Conservation (phyloP, 2,797 vertebrate genomes). For the Coccyzus lansbergi region DNA sequence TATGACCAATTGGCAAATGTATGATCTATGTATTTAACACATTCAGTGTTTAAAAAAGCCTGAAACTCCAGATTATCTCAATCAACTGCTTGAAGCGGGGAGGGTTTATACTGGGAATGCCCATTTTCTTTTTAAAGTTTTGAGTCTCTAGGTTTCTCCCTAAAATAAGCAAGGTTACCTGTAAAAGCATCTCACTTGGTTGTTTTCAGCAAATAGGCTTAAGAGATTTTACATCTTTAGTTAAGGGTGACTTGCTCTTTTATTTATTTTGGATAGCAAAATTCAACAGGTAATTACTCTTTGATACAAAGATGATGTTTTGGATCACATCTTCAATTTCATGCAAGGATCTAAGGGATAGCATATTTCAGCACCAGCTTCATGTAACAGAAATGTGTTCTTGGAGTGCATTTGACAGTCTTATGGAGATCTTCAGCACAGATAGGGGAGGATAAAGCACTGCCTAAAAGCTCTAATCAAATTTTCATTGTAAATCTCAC, state of each 20-base stretch:
- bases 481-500: not conserved
- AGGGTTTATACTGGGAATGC: not conserved
- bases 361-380: not conserved
- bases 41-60: not conserved
- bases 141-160: not conserved
- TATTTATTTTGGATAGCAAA: not conserved
- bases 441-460: not conserved
- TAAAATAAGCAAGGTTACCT: not conserved
- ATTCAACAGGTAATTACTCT: not conserved
- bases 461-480: not conserved
- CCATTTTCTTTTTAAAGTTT: not conserved
- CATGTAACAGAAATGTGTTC: not conserved
- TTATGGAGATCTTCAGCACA: not conserved
- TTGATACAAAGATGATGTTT: not conserved
- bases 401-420: not conserved
- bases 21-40: not conserved
- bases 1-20: not conserved
- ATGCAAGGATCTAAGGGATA: not conserved
- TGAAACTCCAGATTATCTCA: not conserved
- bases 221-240: not conserved
- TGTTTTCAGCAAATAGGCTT: not conserved
- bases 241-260: not conserved
- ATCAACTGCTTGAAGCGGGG: not conserved
- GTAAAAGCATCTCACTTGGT: not conserved
- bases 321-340: not conserved